These are phyloP conservation scores for Dendrolimus houi DNA, from an alignment of 2,888 invertebrate species.

Conservation along the genomic window DNA sequence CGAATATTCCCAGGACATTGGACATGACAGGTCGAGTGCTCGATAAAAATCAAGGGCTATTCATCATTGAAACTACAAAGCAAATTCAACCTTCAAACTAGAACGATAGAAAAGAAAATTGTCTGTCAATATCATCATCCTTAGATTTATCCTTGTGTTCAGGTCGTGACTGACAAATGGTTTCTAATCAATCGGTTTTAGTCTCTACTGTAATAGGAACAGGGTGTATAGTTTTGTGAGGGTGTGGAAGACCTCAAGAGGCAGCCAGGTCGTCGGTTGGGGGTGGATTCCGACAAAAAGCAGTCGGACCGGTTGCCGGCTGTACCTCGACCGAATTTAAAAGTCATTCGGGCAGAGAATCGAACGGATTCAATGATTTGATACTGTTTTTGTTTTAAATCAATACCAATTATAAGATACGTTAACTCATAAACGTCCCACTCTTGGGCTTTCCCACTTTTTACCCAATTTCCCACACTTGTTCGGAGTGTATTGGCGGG, in stretches of 20 bases:
- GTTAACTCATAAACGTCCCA: no score
- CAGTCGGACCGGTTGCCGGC: slow-evolving; percentile 52
- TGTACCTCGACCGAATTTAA: slow-evolving; percentile 33
- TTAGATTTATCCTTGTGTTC: slow-evolving; percentile 56
- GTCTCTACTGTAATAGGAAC: slow-evolving; percentile 11
- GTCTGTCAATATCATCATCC: slow-evolving; percentile 25
- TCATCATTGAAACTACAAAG: slow-evolving; percentile 24
- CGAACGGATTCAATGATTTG: slow-evolving; percentile 47
- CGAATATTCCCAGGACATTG: slow-evolving; percentile 64
- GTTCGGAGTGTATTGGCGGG: no score
- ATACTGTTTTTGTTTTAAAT: slow-evolving; percentile 38
- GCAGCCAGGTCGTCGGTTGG: slow-evolving; percentile 45
- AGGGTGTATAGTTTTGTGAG: slow-evolving; percentile 15
- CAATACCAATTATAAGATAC: no score
- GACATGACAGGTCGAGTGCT: slow-evolving; percentile 63
- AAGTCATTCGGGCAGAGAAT: slow-evolving; percentile 30
- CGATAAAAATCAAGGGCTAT: slow-evolving; percentile 65
- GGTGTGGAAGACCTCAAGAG: slow-evolving; percentile 18
- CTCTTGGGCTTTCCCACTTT: no score
- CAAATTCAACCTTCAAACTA: slow-evolving; percentile 21
- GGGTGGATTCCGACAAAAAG: slow-evolving; percentile 70
- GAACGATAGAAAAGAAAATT: slow-evolving; percentile 23
- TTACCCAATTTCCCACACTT: no score
- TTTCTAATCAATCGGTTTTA: slow-evolving; percentile 13
- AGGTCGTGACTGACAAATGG: slow-evolving; percentile 62